Percentiles rank a stretch among this genome's conserved stretches.
These are phyloP conservation scores for Ornithorhynchus anatinus DNA, from an alignment of 2,113 vertebrate genomes.

Conservation along the genomic window DNA sequence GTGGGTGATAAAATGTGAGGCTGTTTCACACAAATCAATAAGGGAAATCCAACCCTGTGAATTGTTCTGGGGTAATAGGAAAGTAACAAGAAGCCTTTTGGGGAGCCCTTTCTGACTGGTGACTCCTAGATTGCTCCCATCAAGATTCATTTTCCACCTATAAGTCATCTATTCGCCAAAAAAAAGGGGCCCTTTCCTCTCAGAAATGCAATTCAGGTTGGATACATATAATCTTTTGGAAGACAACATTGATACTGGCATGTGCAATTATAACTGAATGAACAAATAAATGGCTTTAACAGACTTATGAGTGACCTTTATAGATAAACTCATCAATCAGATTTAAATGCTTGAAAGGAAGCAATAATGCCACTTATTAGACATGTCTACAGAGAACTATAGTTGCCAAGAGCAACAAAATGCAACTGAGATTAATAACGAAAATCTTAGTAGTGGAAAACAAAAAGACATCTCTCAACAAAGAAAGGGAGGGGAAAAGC, in stretches of 20 bases:
- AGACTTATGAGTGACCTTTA: slow-evolving; percentile 45
- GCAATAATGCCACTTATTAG: slow-evolving; percentile 26
- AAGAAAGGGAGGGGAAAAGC: not conserved
- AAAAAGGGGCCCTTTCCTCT: slow-evolving; percentile 38
- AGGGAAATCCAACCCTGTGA: not conserved
- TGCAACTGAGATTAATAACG: slow-evolving; percentile 15
- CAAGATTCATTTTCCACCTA: slow-evolving; percentile 25
- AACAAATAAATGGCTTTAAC: slow-evolving; percentile 62
- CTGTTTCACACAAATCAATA: not conserved
- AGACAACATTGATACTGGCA: slow-evolving; percentile 61
- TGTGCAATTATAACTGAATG: slow-evolving; percentile 61
- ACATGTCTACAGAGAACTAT: slow-evolving; percentile 19
- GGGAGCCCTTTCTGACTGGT: not conserved
- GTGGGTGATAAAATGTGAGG: not conserved
- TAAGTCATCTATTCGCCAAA: slow-evolving; percentile 57
- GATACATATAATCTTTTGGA: slow-evolving; percentile 62
- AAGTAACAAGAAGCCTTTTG: not conserved
- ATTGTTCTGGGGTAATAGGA: not conserved
- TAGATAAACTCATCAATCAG: slow-evolving; percentile 56
- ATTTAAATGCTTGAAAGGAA: slow-evolving; percentile 46
- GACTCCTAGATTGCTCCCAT: not conserved
- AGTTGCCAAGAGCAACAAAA: slow-evolving; percentile 36
- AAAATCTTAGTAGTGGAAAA: not conserved
- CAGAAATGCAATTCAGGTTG: slow-evolving; percentile 43
- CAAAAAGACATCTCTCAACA: not conserved